Percentiles rank a stretch among this genome's conserved stretches.
Conservation (phyloP, 2,113 vertebrate genomes). For the Alligator sinensis region DNA sequence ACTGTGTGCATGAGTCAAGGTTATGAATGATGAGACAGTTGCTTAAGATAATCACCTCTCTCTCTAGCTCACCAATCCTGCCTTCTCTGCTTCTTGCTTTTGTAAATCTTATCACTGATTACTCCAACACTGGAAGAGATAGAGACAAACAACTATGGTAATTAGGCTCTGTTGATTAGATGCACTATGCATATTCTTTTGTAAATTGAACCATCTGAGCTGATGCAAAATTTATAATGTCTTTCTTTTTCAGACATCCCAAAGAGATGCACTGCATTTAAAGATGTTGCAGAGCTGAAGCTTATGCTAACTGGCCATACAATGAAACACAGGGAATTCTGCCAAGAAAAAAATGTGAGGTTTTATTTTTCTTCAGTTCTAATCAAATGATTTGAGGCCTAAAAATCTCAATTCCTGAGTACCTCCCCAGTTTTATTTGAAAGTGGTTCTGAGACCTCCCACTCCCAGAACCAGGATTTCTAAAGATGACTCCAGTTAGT, state of each 20-base stretch:
- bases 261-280: neutral
- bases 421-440: no score
- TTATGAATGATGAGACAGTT: slow-evolving; percentile 39
- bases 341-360: slow-evolving; percentile 42
- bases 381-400: no score
- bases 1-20: neutral
- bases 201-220: neutral
- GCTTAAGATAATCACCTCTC: slow-evolving; percentile 27
- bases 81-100: slow-evolving; percentile 7
- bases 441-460: no score
- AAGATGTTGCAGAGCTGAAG: neutral
- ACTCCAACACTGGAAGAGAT: neutral
- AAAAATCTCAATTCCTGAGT: no score
- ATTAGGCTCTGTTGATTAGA: neutral
- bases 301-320: neutral
- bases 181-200: neutral
- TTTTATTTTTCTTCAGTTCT: no score
- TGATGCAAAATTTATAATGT: neutral
- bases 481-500: no score
- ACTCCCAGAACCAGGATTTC: no score
- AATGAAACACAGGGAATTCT: neutral
- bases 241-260: neutral
- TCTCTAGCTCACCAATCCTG: neutral
- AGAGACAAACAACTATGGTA: neutral
- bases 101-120: neutral